Base-by-base conservation (phyloP, 2,797 vertebrate species). In the Gallinago nigripennis region DNA sequence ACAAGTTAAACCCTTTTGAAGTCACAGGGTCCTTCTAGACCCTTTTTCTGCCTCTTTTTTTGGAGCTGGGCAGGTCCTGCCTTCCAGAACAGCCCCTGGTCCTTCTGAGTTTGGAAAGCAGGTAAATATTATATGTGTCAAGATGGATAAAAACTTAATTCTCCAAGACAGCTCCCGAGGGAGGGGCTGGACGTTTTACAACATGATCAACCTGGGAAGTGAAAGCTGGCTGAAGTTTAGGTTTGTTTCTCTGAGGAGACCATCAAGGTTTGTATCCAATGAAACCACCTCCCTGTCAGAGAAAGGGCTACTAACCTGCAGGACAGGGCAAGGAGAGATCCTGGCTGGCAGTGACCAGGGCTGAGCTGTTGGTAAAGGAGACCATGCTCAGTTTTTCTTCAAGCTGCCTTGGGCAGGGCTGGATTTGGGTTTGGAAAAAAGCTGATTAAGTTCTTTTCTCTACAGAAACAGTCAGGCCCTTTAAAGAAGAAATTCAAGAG, bases 401-500 rank as follows among this genome's bases (percentile, higher is more conserved):
- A 39, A 84, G 73, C 31, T 37, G 2, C 4, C n/a, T 50, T 9
- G 21, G 8, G 60, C 61, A 86, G 50, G 72, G 48, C 41, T 90
- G 65, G 23, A 50, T 46, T 28, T 58, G 35, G 4, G 41, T 11
- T 64, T 78, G 79, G 28, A 39, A 77, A 93, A 75, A 63, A 82
- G 23, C 64, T 25, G 17, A 77, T 79, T 30, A 16, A 28, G 2
- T 15, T 35, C 75, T 46, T 81, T 33, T 23, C 9, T 82, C 71
- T n/a, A 37, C 94, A 98, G 98, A 96, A 95, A 66, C 97, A 97
- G 89, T 19, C 54, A 23, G 92, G 95, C 15, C 80, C 92, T 2
- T 60, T 90, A 50, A 97, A 88, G 91, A 98, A 97, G 95, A 98
- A 97, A 87, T 92, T 97, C 71, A 97, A 92, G 82, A 94, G 71